Evolutionary conservation across 1,140 invertebrate species (phyloP), one percentile per base, ranked within the genome.

Genomic region (Bradysia coprophila): DNA sequence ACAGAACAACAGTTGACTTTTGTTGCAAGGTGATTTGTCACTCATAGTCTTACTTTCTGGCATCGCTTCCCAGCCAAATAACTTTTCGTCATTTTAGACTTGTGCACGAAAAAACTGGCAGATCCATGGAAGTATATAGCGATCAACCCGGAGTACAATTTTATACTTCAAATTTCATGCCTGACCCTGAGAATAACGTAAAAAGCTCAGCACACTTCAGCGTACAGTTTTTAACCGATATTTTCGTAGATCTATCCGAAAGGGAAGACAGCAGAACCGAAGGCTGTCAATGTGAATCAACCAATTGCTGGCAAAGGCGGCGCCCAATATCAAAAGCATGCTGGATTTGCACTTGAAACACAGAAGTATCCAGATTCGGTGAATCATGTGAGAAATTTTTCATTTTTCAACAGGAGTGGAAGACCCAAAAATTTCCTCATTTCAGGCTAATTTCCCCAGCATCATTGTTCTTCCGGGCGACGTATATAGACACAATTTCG

Each of bases 351-450:
- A 54, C 63, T 95, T 24, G 89, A 95, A 62, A 88, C 91, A 0
- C 90, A 95, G 61, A 85, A 84, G 51, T 95, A 79, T 67, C 91
- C 91, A 1, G 81, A 96, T 64, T 82, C 89, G 10, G 63, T 92
- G 2, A 88, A 95, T 66, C 72, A 90, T 58, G 71, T 80, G 57
- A 64, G 62, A 59, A 24, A 15, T 9, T 67, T 73, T 46, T 32
- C 24, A 11, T 44, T 10, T 40, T 38, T 39, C 49, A 22, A 24
- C 2, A 21, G 6, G n/a, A 9, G n/a, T n/a, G n/a, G n/a, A n/a
- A n/a, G n/a, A n/a, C n/a, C n/a, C 45, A 40, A 18, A 19, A 43
- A 38, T 47, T 34, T 38, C 31, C 41, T 41, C 68, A 43, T 68
- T 68, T 44, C 62, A 80, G 76, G 51, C 56, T 10, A 73, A 78